phyloP scores from a whole-genome alignment of 2,888 invertebrate genomes.

The Himalopsyche kuldschensis region DNA sequence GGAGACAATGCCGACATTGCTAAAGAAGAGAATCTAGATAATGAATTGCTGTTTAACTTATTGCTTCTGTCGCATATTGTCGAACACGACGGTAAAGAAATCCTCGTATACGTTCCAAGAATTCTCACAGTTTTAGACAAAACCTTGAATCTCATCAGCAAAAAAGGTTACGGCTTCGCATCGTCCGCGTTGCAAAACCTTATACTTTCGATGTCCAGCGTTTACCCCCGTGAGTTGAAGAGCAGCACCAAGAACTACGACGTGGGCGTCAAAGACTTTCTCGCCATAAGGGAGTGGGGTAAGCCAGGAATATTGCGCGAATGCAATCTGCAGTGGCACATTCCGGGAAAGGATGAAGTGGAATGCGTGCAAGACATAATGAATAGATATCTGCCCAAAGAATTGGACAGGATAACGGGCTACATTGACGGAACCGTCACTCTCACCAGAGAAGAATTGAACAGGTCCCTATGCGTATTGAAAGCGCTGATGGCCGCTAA shows the following conservation, averaged over 20 bases:
- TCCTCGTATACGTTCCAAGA: slow-evolving; percentile 67
- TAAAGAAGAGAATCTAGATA: slow-evolving; percentile 76
- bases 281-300: slow-evolving; percentile 84
- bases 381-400: slow-evolving; percentile 66
- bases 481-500: slow-evolving; percentile 66
- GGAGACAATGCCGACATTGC: slow-evolving; percentile 67
- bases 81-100: slow-evolving; percentile 64
- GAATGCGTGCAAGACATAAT: slow-evolving; percentile 66
- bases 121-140: slow-evolving; percentile 70
- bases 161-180: slow-evolving; percentile 66
- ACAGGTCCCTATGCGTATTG: slow-evolving; percentile 69
- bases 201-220: slow-evolving; percentile 61
- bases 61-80: slow-evolving; percentile 73
- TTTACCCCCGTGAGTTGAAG: slow-evolving; percentile 65
- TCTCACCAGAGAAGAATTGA: slow-evolving; percentile 67
- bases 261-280: slow-evolving; percentile 66
- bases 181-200: slow-evolving; percentile 64
- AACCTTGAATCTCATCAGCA: slow-evolving; percentile 69
- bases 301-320: slow-evolving; percentile 66
- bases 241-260: slow-evolving; percentile 65
- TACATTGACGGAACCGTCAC: slow-evolving; percentile 58
- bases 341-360: slow-evolving; percentile 72
- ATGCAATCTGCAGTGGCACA: slow-evolving; percentile 74
- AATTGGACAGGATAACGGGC: slow-evolving; percentile 62
- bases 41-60: slow-evolving; percentile 76